Conservation (phyloP, 2,797 vertebrate genomes). For the Chaetophractus vellerosus region DNA sequence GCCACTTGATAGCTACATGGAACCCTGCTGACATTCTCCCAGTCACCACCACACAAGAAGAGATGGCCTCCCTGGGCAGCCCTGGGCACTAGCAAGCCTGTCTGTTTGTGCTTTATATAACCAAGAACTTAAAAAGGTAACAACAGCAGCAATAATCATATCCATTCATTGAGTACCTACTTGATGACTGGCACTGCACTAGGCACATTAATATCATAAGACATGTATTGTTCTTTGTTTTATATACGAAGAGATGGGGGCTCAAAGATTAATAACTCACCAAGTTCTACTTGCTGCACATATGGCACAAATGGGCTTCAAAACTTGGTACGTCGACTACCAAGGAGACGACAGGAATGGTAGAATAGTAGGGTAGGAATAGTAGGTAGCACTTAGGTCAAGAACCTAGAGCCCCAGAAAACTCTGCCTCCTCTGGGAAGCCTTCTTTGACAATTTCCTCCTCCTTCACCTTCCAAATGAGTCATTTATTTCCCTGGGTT, state of each 20-base stretch:
- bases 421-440: neutral
- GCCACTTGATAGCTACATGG: neutral
- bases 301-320: neutral
- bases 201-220: neutral
- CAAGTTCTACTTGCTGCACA: neutral
- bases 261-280: neutral
- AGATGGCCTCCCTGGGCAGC: neutral
- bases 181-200: neutral
- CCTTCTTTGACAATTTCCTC: neutral
- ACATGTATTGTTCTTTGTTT: neutral
- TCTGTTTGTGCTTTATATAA: neutral
- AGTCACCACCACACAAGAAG: neutral
- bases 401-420: neutral
- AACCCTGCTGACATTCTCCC: slow-evolving; percentile 7
- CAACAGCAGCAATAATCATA: neutral
- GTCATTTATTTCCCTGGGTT: neutral
- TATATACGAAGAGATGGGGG: slow-evolving; percentile 44
- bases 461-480: neutral
- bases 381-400: neutral
- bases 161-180: neutral
- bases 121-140: neutral
- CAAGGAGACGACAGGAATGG: neutral
- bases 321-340: neutral
- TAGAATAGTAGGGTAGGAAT: neutral
- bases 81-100: neutral